Conservation (phyloP, 2,888 invertebrate species). For the Ethmia dodecea region DNA sequence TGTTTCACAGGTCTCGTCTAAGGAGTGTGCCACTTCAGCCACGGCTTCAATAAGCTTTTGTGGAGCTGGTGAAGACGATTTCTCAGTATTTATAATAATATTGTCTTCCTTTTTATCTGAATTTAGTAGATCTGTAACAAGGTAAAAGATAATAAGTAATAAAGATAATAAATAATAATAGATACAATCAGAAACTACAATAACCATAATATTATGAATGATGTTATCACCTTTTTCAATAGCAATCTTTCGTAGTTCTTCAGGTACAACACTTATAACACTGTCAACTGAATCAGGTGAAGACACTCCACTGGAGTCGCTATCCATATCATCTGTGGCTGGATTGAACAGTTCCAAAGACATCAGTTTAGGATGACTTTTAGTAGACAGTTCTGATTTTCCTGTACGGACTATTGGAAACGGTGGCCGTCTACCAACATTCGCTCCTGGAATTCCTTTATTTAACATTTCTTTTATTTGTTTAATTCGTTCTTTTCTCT, state of each 20-base stretch:
- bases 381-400: conserved; percentile 79
- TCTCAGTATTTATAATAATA: conserved; percentile 23
- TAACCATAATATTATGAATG: no score
- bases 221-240: conserved; percentile 59
- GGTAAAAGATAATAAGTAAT: conserved; percentile 3
- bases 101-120: conserved; percentile 39
- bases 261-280: conserved; percentile 87
- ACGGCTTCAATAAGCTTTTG: conserved; percentile 80
- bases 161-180: conserved; percentile 1
- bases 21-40: conserved; percentile 80
- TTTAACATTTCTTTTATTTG: conserved; percentile 84
- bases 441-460: conserved; percentile 82
- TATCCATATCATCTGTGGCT: conserved; percentile 93
- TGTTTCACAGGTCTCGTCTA: conserved; percentile 83
- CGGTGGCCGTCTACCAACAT: conserved; percentile 63
- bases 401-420: conserved; percentile 84
- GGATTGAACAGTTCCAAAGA: conserved; percentile 92
- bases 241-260: conserved; percentile 71
- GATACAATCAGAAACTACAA: no score
- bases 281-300: conserved; percentile 93
- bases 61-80: conserved; percentile 44
- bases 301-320: conserved; percentile 91
- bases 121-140: conserved; percentile 45
- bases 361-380: conserved; percentile 85
- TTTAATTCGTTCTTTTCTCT: conserved; percentile 79